phyloP scores from a whole-genome alignment of 2,797 vertebrate genomes.

The Scleropages formosus region DNA sequence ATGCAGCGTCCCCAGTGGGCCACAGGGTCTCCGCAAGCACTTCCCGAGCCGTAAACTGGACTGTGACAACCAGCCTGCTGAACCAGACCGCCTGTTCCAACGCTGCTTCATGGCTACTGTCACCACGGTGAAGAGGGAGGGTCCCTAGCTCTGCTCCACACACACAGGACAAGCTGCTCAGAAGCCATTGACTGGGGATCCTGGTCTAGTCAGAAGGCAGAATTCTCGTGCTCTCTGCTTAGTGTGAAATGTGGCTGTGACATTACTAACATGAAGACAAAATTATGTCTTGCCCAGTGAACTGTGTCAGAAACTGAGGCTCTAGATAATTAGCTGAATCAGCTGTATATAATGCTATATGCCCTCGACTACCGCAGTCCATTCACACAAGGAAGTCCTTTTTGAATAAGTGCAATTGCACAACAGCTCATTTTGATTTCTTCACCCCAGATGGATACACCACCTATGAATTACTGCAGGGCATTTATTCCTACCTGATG shows the following conservation, averaged over 20 bases:
- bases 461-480: no score
- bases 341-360: not conserved
- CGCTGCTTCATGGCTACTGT: slow-evolving; percentile 69
- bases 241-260: not conserved
- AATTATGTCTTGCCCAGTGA: not conserved
- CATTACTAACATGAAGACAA: no score
- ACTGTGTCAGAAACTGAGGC: not conserved
- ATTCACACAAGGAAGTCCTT: not conserved
- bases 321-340: not conserved
- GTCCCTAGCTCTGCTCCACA: slow-evolving; percentile 45
- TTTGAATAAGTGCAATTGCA: no score
- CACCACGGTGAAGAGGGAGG: slow-evolving; percentile 59
- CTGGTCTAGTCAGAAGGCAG: not conserved
- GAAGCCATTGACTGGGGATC: not conserved
- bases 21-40: slow-evolving; percentile 61
- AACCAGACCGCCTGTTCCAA: slow-evolving; percentile 66
- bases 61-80: slow-evolving; percentile 64
- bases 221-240: not conserved
- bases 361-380: not conserved
- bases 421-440: no score
- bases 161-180: not conserved
- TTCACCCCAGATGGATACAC: no score
- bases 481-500: no score
- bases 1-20: slow-evolving; percentile 43
- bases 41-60: slow-evolving; percentile 68